Base-by-base conservation (phyloP, 2,888 invertebrate species). In the Nezara viridula region DNA sequence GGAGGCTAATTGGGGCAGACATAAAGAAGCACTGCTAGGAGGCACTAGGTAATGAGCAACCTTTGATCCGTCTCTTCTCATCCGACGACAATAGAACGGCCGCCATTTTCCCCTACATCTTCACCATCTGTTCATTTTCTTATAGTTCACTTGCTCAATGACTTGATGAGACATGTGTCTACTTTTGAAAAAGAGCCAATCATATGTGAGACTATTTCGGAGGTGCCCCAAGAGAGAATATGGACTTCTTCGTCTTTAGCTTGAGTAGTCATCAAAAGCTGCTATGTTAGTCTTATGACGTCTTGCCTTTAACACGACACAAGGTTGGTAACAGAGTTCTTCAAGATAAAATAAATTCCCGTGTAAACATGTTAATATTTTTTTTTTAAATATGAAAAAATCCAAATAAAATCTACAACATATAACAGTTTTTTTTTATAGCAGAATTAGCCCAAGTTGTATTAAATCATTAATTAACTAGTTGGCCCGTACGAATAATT, bases 151-250 rank as follows among this genome's bases (percentile, higher is more conserved):
- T 52, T 27, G 52, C 37, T 55, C 55, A 21, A 60, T 10, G 60
- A 60, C 40, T 60, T n/a, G 55, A 55, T n/a, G n/a, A n/a, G n/a
- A 21, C 21, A 52, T 44, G 37, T 86, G 60, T 40, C n/a, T 40
- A 10, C 86, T 37, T 32, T 86, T n/a, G 0, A 60, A 44, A n/a
- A n/a, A 86, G 32, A 0, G 27, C 37, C 10, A n/a, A 60, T 86
- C 60, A 86, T 60, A 60, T 37, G 52, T 60, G 85, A 55, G 52
- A 40, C 44, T 86, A 52, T 86, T 55, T 40, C 32, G 19, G 52
- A 55, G 27, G 21, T 21, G 77, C 16, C 77, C 19, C 7, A 3
- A 14, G 12, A 44, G n/a, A 21, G 4, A 10, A 3, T n/a, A n/a
- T 44, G 40, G 77, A 40, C 40, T 77, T 37, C 40, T 77, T 21